These are phyloP conservation scores for Gambusia yucatana DNA, from an alignment of 2,797 vertebrate genomes.

Conservation along the genomic window DNA sequence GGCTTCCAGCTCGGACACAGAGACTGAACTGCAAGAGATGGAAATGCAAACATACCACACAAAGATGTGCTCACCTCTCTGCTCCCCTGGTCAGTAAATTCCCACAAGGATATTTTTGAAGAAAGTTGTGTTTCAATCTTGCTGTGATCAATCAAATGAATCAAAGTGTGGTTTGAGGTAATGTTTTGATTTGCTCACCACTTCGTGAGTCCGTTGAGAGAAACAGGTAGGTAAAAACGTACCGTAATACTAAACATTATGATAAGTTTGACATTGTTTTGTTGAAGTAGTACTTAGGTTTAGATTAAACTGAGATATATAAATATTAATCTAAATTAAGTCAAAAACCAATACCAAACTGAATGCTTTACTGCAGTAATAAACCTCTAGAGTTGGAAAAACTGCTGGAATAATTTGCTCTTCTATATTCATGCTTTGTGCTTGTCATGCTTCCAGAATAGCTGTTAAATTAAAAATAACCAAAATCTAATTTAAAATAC, in stretches of 20 bases:
- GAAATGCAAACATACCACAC: conserved; percentile 61
- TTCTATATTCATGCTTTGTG: not conserved
- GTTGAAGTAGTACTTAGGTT: not conserved
- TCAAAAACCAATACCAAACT: not conserved
- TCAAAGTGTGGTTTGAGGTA: not conserved
- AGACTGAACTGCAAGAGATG: conserved; percentile 51
- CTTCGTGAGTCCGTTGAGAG: not conserved
- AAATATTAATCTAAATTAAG: not conserved
- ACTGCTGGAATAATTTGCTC: not conserved
- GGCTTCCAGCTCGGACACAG: conserved; percentile 46
- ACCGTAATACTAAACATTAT: not conserved
- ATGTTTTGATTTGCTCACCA: not conserved
- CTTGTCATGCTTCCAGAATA: not conserved
- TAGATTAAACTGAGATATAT: not conserved
- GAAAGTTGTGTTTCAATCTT: not conserved
- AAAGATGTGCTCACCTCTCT: conserved; percentile 56
- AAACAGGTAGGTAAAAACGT: not conserved
- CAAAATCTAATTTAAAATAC: not conserved
- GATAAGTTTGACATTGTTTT: not conserved
- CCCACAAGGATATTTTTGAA: not conserved
- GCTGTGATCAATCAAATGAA: not conserved
- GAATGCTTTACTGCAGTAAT: not conserved
- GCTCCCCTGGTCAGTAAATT: conserved; percentile 73
- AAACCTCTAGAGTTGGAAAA: not conserved
- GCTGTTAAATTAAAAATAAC: not conserved